These are phyloP conservation scores for Salvelinus namaycush DNA, from an alignment of 2,113 vertebrate genomes.

Conservation along the genomic window DNA sequence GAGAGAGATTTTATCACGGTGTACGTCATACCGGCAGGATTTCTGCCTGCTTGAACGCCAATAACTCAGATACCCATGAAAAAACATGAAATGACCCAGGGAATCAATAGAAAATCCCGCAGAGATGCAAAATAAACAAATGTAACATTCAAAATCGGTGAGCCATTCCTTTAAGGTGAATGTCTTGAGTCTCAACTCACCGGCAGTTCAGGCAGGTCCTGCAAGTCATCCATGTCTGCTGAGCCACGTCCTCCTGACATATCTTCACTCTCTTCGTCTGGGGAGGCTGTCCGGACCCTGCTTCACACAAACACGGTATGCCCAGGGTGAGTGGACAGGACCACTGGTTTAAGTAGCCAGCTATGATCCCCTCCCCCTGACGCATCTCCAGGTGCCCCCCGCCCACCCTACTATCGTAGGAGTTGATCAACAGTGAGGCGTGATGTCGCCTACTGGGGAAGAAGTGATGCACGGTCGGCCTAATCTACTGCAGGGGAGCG, in stretches of 20 bases:
- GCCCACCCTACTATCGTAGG: constrained; percentile 4
- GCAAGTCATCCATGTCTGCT: constrained; percentile 73
- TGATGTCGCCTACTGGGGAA: neutral
- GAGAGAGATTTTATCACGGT: no score
- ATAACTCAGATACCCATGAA: no score
- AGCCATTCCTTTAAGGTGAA: no score
- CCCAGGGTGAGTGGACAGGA: neutral
- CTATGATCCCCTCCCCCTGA: constrained; percentile 14
- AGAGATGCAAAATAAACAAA: no score
- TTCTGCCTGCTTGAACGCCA: no score
- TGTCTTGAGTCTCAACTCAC: constrained; percentile 57
- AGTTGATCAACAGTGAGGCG: constrained; percentile 25
- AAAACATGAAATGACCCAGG: no score
- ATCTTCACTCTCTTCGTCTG: constrained; percentile 60
- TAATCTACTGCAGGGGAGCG: constrained; percentile 54
- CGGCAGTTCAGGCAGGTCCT: constrained; percentile 76
- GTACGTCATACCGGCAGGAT: no score
- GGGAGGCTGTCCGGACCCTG: constrained; percentile 59
- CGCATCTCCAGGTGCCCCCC: constrained; percentile 2
- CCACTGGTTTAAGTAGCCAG: constrained; percentile 55
- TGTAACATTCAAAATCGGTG: no score
- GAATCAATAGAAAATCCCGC: no score
- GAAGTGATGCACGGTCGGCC: constrained; percentile 32
- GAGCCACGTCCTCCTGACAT: constrained; percentile 43
- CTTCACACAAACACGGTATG: constrained; percentile 33